Evolutionary conservation across 2,888 invertebrate species (phyloP), one percentile per base, ranked within the genome.

Genomic region (Nemoura dubitans): DNA sequence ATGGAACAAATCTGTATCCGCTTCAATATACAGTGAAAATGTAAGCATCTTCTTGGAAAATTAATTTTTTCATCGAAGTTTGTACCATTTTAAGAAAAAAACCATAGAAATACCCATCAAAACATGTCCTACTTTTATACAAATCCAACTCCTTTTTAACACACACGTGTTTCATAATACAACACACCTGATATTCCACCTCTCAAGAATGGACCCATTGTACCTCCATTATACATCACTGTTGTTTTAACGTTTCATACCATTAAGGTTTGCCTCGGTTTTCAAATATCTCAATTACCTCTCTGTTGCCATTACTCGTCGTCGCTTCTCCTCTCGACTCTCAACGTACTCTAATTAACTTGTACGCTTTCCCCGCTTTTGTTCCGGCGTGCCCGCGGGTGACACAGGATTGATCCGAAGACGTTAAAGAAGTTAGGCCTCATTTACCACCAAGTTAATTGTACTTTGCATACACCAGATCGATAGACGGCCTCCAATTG

Each of bases 231-330:
- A 59, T 59, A 36, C 59, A 21, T 25, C 78, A 27, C n/a, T 78
- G 78, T 78, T 78, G 78, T 78, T 78, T 28, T 78, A 78, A 27
- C 7, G 28, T n/a, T 78, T 16, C 78, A 78, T 78, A 5, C 28
- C 78, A 27, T 78, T 78, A 26, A 5, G 27, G 26, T 28, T 78
- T 78, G 16, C 78, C 78, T n/a, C 28, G 5, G 27, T 78, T 21
- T 78, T 26, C 78, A 78, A 78, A 78, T 78, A 78, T 78, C 78
- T 78, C 78, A 78, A 78, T 78, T 78, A 78, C 78, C 78, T 78
- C 78, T 78, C 78, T 78, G 78, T 78, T 78, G 78, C 78, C 78
- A 26, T 78, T 78, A 26, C 78, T 78, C 78, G 78, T 78, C 78
- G 36, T 36, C 36, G 59, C 59, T 6, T 36, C 59, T 59, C 59